Conservation (phyloP, 2,888 invertebrate genomes). For the Thalpophila matura region DNA sequence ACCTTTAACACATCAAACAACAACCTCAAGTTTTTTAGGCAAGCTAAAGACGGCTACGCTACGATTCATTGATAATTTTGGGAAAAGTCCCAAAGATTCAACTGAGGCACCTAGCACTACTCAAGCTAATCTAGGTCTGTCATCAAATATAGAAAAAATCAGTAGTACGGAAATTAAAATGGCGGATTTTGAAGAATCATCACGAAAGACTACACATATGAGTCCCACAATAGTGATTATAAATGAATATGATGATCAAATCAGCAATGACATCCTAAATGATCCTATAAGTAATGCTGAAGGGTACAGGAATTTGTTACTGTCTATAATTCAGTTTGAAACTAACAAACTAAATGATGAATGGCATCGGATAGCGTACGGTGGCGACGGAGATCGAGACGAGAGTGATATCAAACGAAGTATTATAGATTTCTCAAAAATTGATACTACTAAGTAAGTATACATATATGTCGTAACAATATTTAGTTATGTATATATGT, state of each 20-base stretch:
- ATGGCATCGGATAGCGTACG: slow-evolving; percentile 54
- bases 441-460: slow-evolving; percentile 23
- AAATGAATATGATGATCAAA: slow-evolving; percentile 54
- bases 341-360: slow-evolving; percentile 64
- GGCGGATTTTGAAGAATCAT: background rate
- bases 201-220: slow-evolving; percentile 27
- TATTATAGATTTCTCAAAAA: background rate
- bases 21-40: background rate
- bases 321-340: slow-evolving; percentile 73
- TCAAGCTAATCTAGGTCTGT: background rate
- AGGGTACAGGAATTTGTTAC: slow-evolving; percentile 62
- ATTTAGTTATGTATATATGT: too few species aligned
- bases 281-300: slow-evolving; percentile 26
- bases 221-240: slow-evolving; percentile 68
- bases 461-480: too few species aligned
- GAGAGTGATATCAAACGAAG: slow-evolving; percentile 25
- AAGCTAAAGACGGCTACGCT: slow-evolving; percentile 35
- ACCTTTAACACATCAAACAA: background rate
- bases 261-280: background rate
- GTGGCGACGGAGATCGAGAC: background rate
- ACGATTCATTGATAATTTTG: slow-evolving; percentile 1
- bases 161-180: background rate
- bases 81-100: background rate
- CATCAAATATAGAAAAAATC: background rate
- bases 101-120: background rate